Conservation (phyloP, 2,888 invertebrate species). For the Cataglyphis albicans region DNA sequence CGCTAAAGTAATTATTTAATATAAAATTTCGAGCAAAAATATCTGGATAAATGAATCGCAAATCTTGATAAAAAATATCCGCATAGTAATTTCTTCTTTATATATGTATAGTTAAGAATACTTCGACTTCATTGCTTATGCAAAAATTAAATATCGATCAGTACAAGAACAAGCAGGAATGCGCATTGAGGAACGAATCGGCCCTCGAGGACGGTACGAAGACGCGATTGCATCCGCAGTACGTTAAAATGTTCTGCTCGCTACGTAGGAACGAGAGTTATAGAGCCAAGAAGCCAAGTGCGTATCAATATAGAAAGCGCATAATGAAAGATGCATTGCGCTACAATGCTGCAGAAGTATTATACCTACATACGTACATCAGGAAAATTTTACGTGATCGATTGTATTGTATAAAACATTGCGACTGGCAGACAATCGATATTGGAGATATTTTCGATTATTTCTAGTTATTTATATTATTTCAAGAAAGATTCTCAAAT, state of each 20-base stretch:
- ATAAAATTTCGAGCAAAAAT: not conserved
- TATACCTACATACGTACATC: not conserved
- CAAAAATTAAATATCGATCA: conserved; percentile 17
- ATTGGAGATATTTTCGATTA: not conserved
- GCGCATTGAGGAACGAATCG: conserved; percentile 4
- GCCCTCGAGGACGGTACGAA: conserved; percentile 25
- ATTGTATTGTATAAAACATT: not conserved
- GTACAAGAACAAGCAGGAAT: conserved; percentile 13
- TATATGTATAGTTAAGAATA: conserved; percentile 5
- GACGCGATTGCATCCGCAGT: conserved; percentile 39
- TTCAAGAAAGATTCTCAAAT: not conserved
- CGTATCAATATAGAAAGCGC: not conserved
- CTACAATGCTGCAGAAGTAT: not conserved
- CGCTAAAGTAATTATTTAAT: not conserved
- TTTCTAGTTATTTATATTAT: not conserved
- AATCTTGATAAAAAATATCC: not conserved
- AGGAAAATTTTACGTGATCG: not conserved
- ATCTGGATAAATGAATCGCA: not conserved
- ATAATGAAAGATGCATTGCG: conserved; percentile 4
- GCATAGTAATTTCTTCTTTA: not conserved
- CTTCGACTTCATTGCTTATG: not conserved
- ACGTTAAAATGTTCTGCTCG: conserved; percentile 28
- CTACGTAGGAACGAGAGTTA: conserved; percentile 19
- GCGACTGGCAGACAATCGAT: not conserved
- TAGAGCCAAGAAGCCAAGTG: not conserved